Evolutionary conservation across 2,113 vertebrate genomes (phyloP).

Genomic region (Clarias magur): DNA sequence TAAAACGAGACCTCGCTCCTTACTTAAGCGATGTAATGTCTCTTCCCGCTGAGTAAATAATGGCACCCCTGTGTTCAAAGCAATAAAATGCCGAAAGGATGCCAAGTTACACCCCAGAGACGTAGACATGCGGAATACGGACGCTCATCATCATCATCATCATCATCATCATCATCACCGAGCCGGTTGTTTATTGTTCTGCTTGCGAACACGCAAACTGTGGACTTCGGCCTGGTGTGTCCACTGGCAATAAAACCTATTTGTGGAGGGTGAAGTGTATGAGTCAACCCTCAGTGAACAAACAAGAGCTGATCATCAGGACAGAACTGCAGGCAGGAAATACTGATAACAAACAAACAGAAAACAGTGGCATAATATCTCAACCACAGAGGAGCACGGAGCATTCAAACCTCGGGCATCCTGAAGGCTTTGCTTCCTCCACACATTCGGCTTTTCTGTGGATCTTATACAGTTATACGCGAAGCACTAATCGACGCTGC

Average conservation of each 20-base stretch:
- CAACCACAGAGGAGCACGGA: not conserved
- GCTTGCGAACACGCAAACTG: not conserved
- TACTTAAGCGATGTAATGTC: not conserved
- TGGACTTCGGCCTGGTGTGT: constrained; percentile 28
- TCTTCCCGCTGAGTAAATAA: not conserved
- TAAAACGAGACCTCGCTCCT: not conserved
- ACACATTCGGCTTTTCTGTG: not conserved
- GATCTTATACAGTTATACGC: not conserved
- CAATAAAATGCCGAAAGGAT: not conserved
- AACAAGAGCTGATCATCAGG: not conserved
- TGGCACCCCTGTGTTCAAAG: not conserved
- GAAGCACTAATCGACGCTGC: not conserved
- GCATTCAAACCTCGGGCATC: not conserved
- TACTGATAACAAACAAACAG: not conserved
- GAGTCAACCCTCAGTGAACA: not conserved
- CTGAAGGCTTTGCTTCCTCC: no score
- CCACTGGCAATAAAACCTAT: constrained; percentile 19
- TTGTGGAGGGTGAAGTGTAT: constrained; percentile 4
- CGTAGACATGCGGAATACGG: no score
- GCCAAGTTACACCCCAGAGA: not conserved
- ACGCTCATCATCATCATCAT: not conserved
- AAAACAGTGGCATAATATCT: not conserved
- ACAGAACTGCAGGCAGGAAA: not conserved
- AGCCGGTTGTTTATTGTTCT: not conserved
- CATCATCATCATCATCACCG: not conserved